Percentiles rank a stretch among this genome's conserved stretches.
These are phyloP conservation scores for Peromyscus polionotus DNA, from an alignment of 2,113 vertebrate genomes.

Conservation along the genomic window DNA sequence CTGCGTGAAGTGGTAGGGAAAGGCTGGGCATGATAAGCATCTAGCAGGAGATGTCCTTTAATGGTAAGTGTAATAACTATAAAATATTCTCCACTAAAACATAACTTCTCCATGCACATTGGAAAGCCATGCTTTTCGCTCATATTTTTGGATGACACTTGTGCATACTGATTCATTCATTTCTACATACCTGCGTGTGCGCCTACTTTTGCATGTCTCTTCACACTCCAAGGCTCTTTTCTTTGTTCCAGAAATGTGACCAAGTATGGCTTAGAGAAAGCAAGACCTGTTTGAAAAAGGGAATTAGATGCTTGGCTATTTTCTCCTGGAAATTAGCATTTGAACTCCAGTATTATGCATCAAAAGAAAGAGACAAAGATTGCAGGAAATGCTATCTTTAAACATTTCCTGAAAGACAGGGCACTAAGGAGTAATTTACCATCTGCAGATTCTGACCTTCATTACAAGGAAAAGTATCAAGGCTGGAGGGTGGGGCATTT, in stretches of 20 bases:
- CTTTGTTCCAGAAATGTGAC: neutral
- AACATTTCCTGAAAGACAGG: neutral
- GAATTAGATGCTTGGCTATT: neutral
- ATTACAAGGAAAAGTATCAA: neutral
- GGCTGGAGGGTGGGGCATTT: neutral
- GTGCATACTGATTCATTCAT: too few species aligned
- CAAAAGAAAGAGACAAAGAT: neutral
- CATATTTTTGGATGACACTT: neutral
- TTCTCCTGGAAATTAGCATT: neutral
- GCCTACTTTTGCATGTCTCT: neutral
- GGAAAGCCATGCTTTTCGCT: neutral
- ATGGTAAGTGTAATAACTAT: neutral
- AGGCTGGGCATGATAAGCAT: neutral
- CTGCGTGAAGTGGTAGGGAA: neutral
- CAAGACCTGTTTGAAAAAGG: neutral
- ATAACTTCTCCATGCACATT: neutral
- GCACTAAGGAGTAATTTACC: neutral
- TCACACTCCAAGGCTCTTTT: neutral
- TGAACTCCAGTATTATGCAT: neutral
- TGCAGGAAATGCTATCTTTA: neutral
- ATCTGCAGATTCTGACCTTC: too few species aligned
- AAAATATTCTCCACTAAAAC: neutral
- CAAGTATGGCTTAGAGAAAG: neutral
- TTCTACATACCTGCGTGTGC: neutral
- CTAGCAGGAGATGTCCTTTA: neutral